A percentile compares a stretch with the other conserved stretches of the same genome.
phyloP scores from a whole-genome alignment of 2,888 invertebrate genomes.

The Mellilla xanthometata region DNA sequence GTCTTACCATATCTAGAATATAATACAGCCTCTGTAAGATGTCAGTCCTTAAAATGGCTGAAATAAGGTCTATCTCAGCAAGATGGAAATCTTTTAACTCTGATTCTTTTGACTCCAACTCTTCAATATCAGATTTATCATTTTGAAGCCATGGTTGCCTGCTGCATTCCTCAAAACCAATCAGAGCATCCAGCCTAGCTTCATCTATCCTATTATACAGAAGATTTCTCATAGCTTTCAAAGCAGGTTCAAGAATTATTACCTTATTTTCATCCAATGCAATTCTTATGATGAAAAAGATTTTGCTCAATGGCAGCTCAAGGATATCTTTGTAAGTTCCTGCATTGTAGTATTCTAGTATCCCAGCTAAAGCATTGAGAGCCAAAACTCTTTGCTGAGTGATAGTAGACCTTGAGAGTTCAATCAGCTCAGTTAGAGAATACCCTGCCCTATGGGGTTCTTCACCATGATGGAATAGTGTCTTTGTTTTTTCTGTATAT shows the following conservation, averaged over 20 bases:
- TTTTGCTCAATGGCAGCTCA: slow-evolving; percentile 89
- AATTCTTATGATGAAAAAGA: slow-evolving; percentile 91
- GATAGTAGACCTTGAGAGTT: slow-evolving; percentile 89
- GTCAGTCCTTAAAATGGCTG: slow-evolving; percentile 88
- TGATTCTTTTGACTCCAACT: slow-evolving; percentile 76
- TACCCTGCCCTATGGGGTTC: slow-evolving; percentile 96
- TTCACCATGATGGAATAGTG: slow-evolving; percentile 95
- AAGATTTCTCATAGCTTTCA: slow-evolving; percentile 89
- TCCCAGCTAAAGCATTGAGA: slow-evolving; percentile 89
- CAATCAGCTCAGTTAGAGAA: slow-evolving; percentile 93
- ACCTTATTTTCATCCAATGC: slow-evolving; percentile 92
- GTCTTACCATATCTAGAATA: slow-evolving; percentile 87
- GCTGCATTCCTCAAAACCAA: slow-evolving; percentile 85
- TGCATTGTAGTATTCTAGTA: slow-evolving; percentile 86
- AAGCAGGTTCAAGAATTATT: slow-evolving; percentile 88
- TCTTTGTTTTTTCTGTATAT: slow-evolving; percentile 77
- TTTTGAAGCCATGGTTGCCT: slow-evolving; percentile 83
- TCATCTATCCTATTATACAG: slow-evolving; percentile 91
- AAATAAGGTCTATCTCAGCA: slow-evolving; percentile 91
- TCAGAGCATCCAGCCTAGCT: slow-evolving; percentile 85
- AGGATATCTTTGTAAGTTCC: slow-evolving; percentile 91
- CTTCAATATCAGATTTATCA: slow-evolving; percentile 78
- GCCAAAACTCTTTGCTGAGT: slow-evolving; percentile 92
- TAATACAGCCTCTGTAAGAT: slow-evolving; percentile 89
- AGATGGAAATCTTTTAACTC: slow-evolving; percentile 94